A percentile compares a stretch with the other conserved stretches of the same genome.
Conservation (phyloP, 1,140 invertebrate species). For the Drosophila erecta region DNA sequence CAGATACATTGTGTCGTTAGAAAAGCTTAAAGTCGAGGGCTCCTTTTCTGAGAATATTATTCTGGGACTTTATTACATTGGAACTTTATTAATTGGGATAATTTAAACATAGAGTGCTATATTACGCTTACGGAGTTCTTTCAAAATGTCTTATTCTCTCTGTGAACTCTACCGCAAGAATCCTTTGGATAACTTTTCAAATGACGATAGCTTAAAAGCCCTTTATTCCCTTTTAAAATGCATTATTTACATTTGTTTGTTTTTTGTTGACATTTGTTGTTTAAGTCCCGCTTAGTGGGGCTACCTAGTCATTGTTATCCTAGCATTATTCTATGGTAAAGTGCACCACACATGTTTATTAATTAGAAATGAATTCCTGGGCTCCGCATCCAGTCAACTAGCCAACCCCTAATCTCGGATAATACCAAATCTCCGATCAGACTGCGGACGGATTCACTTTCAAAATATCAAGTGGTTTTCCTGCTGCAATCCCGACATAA, state of each 20-base stretch:
- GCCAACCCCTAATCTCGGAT: neutral
- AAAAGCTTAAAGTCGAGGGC: neutral
- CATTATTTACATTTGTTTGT: too few species aligned
- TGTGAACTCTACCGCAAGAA: too few species aligned
- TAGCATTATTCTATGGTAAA: neutral
- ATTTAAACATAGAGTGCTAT: too few species aligned
- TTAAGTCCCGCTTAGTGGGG: neutral
- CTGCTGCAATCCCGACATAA: too few species aligned
- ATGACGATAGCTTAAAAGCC: too few species aligned
- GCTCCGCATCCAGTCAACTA: neutral
- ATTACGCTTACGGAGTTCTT: too few species aligned
- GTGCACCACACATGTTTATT: neutral
- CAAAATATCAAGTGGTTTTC: conserved; percentile 10
- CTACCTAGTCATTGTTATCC: neutral
- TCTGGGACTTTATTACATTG: too few species aligned
- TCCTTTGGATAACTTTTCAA: too few species aligned
- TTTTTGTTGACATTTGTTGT: neutral
- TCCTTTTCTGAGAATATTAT: neutral
- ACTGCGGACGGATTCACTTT: conserved; percentile 9
- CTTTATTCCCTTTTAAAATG: too few species aligned
- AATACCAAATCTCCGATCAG: neutral
- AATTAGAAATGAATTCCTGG: conserved; percentile 5
- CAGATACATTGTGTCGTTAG: neutral
- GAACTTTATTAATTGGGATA: too few species aligned
- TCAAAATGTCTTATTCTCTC: too few species aligned